Evolutionary conservation across 2,113 vertebrate species (phyloP).

Genomic region (Verasper variegatus): DNA sequence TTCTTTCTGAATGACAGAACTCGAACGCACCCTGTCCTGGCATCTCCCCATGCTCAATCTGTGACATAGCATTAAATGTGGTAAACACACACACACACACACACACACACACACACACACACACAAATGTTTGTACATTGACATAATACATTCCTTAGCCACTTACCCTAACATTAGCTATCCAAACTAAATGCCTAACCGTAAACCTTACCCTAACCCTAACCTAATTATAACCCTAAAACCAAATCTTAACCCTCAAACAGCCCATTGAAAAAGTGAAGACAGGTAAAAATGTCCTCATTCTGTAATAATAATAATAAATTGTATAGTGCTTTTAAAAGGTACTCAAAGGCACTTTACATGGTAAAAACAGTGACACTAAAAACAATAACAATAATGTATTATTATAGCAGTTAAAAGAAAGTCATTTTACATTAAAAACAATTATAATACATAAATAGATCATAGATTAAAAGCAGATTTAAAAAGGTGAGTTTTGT

Average conservation of each 20-base stretch:
- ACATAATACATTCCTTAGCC: neutral
- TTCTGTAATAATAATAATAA: no score
- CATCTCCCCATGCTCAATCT: slow-evolving; percentile 20
- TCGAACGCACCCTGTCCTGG: slow-evolving; percentile 35
- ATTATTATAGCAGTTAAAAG: no score
- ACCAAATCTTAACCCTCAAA: neutral
- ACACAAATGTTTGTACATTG: neutral
- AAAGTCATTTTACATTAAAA: no score
- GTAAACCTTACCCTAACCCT: neutral
- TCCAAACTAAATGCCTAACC: neutral
- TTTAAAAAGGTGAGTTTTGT: no score
- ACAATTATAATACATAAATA: no score
- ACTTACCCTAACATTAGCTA: neutral
- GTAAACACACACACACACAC: neutral
- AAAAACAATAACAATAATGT: no score
- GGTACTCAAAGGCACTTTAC: no score
- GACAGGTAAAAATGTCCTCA: no score
- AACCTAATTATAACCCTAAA: neutral
- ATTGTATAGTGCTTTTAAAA: no score
- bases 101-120: neutral
- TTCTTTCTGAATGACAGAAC: slow-evolving; percentile 30
- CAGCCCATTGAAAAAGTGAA: no score
- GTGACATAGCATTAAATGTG: slow-evolving; percentile 26
- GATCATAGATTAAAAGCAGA: no score
- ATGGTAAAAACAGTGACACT: no score